Base-by-base conservation (phyloP, 2,113 vertebrate species). In the Oncorhynchus nerka region DNA sequence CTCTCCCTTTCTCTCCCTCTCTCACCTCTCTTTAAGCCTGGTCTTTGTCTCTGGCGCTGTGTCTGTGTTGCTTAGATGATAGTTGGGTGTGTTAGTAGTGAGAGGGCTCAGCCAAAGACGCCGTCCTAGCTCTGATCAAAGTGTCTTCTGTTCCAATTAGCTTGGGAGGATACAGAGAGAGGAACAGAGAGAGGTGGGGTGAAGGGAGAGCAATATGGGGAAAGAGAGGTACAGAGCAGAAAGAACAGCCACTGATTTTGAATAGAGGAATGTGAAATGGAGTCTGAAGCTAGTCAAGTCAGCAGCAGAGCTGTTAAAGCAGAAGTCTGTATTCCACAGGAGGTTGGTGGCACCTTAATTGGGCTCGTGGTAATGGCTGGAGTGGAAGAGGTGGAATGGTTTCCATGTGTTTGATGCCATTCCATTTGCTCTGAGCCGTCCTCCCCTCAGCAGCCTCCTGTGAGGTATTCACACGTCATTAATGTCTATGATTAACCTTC, bases 21-120 rank as follows among this genome's bases (percentile, higher is more conserved):
- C 5, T 5, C 6, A 9, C 26, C 26, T 67, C 65, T 30, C 28
- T 32, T 30, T 64, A 7, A 7, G 0, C 51, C 12, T 19, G 15
- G 13, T 68, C 15, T 32, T 8, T 68, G 66, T 32, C 30, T 68
- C 3, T 39, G 67, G 59, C n/a, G 1, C n/a, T 22, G 59, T 62
- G 55, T 15, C 55, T 61, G 28, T 59, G 26, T n/a, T 71, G 12
- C 5, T 26, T 71, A 3, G 74, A 70, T 74, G 51, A 75, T 64
- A 34, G 62, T 51, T 55, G 20, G 16, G 24, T 45, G 8, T 32
- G 15, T 32, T 69, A 32, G 32, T 13, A 9, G 15, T 16, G 19
- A 30, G 8, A 9, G 39, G 8, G 51, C 28, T 69, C 39, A 70
- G 59, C 51, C 51, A 55, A 55, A 55, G 13, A 55, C 16, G 39